Conservation (phyloP, 1,140 invertebrate genomes). For the Globodera ellingtonae region DNA sequence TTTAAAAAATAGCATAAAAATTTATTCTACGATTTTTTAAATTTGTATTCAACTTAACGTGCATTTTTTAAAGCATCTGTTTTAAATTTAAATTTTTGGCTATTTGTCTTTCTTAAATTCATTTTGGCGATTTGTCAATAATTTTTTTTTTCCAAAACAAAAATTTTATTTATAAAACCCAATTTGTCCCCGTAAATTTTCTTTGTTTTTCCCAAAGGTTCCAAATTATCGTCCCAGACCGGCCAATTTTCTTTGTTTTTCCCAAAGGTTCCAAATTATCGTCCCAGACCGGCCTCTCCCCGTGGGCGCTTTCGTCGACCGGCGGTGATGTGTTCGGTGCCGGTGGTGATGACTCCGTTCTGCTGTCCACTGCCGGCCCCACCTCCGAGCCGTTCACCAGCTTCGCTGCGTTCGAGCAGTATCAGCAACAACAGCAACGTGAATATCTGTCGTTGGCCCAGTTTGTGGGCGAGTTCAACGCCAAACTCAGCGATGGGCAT, state of each 20-base stretch:
- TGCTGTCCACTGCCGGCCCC: conserved; percentile 6
- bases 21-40: too few relatives aligned
- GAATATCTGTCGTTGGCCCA: conserved; percentile 47
- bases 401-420: conserved; percentile 30
- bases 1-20: too few relatives aligned
- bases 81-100: too few relatives aligned
- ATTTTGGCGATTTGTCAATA: too few relatives aligned
- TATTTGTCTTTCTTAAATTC: too few relatives aligned
- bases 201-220: not conserved
- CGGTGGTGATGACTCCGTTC: conserved; percentile 17
- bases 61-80: too few relatives aligned
- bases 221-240: not conserved
- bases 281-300: not conserved
- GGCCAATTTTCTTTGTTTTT: not conserved
- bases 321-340: conserved; percentile 12
- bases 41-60: too few relatives aligned
- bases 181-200: too few relatives aligned
- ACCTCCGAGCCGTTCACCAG: conserved; percentile 34
- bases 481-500: conserved; percentile 34
- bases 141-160: too few relatives aligned
- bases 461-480: conserved; percentile 51
- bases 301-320: not conserved
- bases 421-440: conserved; percentile 30
- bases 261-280: not conserved
- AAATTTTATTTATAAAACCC: too few relatives aligned